A percentile compares a stretch with the other conserved stretches of the same genome.
Evolutionary conservation across 2,113 vertebrate genomes (phyloP).

Genomic region (Oostethus manadensis): DNA sequence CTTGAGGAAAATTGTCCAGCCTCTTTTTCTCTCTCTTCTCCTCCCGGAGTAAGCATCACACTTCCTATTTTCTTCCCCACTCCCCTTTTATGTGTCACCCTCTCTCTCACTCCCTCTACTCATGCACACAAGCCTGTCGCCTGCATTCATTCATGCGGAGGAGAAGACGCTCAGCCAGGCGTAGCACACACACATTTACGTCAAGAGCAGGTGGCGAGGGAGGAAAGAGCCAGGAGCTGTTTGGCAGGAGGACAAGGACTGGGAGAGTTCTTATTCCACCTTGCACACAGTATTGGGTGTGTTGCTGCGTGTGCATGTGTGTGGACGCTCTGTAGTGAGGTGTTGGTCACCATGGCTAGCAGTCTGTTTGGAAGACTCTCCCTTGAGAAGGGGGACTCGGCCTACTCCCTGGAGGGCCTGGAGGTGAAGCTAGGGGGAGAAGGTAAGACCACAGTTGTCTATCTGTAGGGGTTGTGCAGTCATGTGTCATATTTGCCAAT

Average conservation of each 20-base stretch:
- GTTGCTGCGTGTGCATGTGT: constrained; percentile 31
- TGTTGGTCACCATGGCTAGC: constrained; percentile 70
- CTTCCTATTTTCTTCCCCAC: constrained; percentile 15
- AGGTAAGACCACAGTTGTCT: constrained; percentile 63
- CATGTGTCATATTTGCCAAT: neutral
- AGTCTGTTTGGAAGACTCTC: constrained; percentile 73
- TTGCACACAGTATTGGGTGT: constrained; percentile 49
- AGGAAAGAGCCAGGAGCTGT: constrained; percentile 25
- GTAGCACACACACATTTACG: constrained; percentile 46
- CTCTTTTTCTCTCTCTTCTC: constrained; percentile 23
- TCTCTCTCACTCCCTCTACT: constrained; percentile 12
- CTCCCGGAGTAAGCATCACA: constrained; percentile 37
- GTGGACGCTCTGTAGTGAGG: constrained; percentile 29
- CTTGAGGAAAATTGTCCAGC: constrained; percentile 26
- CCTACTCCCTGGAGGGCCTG: constrained; percentile 71
- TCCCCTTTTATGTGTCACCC: neutral
- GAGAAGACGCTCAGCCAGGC: constrained; percentile 45
- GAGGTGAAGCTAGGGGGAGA: constrained; percentile 67
- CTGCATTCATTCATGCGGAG: constrained; percentile 58
- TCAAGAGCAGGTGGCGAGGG: constrained; percentile 57
- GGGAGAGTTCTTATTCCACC: constrained; percentile 22
- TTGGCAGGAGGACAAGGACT: constrained; percentile 28
- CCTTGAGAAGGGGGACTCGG: constrained; percentile 72
- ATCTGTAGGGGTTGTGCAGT: constrained; percentile 9
- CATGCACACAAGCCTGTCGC: constrained; percentile 29